Percentiles rank a stretch among this genome's conserved stretches.
These are phyloP conservation scores for Eurytoma californica DNA, from an alignment of 2,888 invertebrate species.

Conservation along the genomic window DNA sequence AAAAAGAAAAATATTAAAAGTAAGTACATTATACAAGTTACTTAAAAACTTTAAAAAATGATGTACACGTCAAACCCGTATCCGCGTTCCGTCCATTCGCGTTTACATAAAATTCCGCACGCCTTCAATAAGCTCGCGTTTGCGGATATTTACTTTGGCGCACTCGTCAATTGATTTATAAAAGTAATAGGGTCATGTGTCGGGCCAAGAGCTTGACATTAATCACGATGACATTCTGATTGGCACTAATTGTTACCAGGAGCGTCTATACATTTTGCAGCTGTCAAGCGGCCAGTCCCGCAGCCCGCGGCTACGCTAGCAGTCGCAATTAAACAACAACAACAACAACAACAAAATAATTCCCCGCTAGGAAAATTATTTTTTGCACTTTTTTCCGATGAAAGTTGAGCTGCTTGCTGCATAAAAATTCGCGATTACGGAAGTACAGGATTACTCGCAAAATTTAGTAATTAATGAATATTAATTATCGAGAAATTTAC, in stretches of 20 bases:
- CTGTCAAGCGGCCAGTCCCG: neutral
- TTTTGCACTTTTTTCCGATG: too few species aligned
- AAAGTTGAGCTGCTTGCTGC: too few species aligned
- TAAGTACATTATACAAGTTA: too few species aligned
- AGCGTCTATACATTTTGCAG: slow-evolving; percentile 4
- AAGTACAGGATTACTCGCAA: too few species aligned
- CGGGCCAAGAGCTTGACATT: slow-evolving; percentile 16
- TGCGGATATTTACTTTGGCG: neutral
- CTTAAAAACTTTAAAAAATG: too few species aligned
- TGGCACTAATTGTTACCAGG: slow-evolving; percentile 46
- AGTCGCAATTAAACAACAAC: slow-evolving; percentile 11
- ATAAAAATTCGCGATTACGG: too few species aligned
- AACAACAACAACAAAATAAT: slow-evolving; percentile 1
- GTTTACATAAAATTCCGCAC: neutral
- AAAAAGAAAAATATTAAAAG: too few species aligned
- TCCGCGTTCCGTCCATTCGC: too few species aligned
- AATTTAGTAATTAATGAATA: too few species aligned
- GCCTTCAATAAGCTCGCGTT: neutral
- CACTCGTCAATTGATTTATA: slow-evolving; percentile 32
- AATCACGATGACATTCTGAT: slow-evolving; percentile 42
- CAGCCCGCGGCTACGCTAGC: neutral
- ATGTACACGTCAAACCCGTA: too few species aligned
- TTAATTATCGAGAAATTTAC: too few species aligned
- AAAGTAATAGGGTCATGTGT: slow-evolving; percentile 31
- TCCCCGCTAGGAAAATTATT: neutral